These are phyloP conservation scores for Vanessa atalanta DNA, from an alignment of 1,140 invertebrate genomes.

Conservation along the genomic window DNA sequence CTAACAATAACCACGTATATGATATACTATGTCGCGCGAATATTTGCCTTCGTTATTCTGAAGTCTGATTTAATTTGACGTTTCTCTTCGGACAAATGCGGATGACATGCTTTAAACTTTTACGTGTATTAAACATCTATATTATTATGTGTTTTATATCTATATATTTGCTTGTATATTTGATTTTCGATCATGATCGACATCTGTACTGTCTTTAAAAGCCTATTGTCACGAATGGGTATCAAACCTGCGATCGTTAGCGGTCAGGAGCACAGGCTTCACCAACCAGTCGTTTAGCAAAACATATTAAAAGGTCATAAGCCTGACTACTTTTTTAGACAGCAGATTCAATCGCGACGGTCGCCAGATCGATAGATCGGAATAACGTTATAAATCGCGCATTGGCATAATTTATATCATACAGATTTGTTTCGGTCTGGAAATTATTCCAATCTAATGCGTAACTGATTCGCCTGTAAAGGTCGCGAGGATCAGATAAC, in stretches of 20 bases:
- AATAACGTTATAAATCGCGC: background rate
- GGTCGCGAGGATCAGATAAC: background rate
- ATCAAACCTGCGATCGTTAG: too few relatives aligned
- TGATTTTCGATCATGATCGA: too few relatives aligned
- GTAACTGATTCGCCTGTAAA: background rate
- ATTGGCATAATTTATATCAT: background rate
- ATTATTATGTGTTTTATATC: too few relatives aligned
- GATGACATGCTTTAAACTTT: background rate
- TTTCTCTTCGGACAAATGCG: background rate
- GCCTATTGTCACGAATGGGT: too few relatives aligned
- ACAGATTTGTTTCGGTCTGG: background rate
- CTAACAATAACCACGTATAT: constrained; percentile 37
- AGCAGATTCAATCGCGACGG: background rate
- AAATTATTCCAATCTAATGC: constrained; percentile 3
- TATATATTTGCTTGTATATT: too few relatives aligned
- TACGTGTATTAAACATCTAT: too few relatives aligned
- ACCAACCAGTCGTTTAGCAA: too few relatives aligned
- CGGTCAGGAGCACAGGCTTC: too few relatives aligned
- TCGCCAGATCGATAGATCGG: background rate
- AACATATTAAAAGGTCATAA: too few relatives aligned
- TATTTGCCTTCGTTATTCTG: constrained; percentile 13
- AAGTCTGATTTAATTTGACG: background rate
- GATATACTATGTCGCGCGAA: constrained; percentile 6
- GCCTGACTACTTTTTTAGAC: background rate
- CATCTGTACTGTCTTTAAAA: too few relatives aligned